These are phyloP conservation scores for Empidonax alnorum DNA, from an alignment of 2,113 vertebrate genomes.

Conservation along the genomic window DNA sequence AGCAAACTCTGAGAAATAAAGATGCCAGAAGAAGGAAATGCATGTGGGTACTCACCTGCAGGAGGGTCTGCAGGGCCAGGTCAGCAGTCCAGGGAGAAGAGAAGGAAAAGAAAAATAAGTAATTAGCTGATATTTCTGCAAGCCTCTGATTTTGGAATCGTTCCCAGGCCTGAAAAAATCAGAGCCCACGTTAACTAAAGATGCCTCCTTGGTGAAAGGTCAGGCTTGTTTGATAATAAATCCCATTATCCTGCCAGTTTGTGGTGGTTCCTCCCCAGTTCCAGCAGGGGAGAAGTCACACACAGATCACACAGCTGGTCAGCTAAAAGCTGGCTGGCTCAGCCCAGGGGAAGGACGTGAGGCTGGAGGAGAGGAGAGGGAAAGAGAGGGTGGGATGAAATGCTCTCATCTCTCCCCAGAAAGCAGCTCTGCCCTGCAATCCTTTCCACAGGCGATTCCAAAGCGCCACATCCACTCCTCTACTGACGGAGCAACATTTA, in stretches of 20 bases:
- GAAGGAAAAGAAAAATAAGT: background rate
- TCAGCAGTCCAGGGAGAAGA: background rate
- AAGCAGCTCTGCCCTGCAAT: background rate
- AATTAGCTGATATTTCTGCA: background rate
- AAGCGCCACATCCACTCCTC: background rate
- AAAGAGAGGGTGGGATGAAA: background rate
- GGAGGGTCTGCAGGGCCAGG: conserved; percentile 43
- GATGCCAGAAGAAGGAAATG: background rate
- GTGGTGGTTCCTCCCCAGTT: background rate
- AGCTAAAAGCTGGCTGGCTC: background rate
- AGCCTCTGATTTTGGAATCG: background rate
- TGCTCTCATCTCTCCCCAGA: background rate
- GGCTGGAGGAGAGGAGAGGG: background rate
- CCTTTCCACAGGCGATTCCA: background rate
- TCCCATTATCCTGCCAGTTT: background rate
- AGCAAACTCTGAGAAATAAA: background rate
- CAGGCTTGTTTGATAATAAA: background rate
- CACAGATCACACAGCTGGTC: background rate
- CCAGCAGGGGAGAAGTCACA: background rate
- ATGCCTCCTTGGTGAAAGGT: background rate
- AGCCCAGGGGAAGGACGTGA: background rate
- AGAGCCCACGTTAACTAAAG: background rate
- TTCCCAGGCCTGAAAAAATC: background rate
- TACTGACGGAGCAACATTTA: background rate
- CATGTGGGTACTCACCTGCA: conserved; percentile 55